A percentile compares a stretch with the other conserved stretches of the same genome.
Evolutionary conservation across 2,797 vertebrate species (phyloP).

Genomic region (Macropodus opercularis): DNA sequence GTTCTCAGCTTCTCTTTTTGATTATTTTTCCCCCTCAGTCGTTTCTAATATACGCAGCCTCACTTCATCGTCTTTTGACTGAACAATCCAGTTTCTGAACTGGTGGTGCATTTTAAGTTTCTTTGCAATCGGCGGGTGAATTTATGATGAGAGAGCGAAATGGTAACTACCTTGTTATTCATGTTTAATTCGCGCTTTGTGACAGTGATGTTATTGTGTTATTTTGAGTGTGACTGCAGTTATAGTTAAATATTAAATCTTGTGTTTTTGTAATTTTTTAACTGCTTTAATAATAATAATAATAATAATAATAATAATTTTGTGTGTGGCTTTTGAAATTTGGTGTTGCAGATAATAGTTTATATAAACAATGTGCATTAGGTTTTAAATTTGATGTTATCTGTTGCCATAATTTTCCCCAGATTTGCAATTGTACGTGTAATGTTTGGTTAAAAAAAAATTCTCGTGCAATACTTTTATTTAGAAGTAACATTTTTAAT

Average conservation of each 20-base stretch:
- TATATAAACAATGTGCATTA: background rate
- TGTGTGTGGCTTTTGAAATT: background rate
- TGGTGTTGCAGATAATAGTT: background rate
- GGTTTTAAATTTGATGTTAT: background rate
- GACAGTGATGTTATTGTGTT: background rate
- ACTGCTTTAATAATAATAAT: slow-evolving; percentile 18
- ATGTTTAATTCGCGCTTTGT: slow-evolving; percentile 56
- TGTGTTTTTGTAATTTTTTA: background rate
- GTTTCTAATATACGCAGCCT: slow-evolving; percentile 50
- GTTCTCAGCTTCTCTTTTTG: slow-evolving; percentile 59
- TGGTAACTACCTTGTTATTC: slow-evolving; percentile 86
- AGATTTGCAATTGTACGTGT: no score
- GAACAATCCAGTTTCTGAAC: slow-evolving; percentile 52
- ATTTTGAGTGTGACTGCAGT: slow-evolving; percentile 13
- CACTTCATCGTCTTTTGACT: slow-evolving; percentile 51
- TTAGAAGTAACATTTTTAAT: slow-evolving; percentile 1
- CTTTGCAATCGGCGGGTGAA: slow-evolving; percentile 72
- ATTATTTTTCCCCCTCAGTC: slow-evolving; percentile 19
- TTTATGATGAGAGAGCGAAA: slow-evolving; percentile 90
- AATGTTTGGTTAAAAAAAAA: no score
- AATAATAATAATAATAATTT: slow-evolving; percentile 1
- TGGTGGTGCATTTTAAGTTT: slow-evolving; percentile 63
- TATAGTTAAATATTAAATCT: slow-evolving; percentile 6
- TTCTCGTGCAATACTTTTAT: slow-evolving; percentile 12
- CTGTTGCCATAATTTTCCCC: background rate